These are phyloP conservation scores for Tokudaia muenninki DNA, from an alignment of 2,797 vertebrate genomes.

Conservation along the genomic window DNA sequence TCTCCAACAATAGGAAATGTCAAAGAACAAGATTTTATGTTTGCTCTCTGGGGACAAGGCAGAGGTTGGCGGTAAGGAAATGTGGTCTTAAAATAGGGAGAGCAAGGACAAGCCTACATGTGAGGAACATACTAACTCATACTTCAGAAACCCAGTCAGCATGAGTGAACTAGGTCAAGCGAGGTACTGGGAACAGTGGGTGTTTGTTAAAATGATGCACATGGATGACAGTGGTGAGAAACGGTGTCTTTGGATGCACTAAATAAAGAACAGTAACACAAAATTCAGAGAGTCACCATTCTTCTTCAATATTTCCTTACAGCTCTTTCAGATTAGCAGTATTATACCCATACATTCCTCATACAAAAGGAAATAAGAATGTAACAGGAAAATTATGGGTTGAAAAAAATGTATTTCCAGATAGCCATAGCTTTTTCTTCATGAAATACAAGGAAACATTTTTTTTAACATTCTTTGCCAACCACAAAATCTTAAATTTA, in stretches of 20 bases:
- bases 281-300: background rate
- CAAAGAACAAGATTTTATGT: background rate
- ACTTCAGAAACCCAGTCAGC: background rate
- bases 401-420: background rate
- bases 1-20: background rate
- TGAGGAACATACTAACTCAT: background rate
- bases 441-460: constrained; percentile 63
- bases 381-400: constrained; percentile 47
- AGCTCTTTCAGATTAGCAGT: constrained; percentile 30
- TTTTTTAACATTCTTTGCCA: constrained; percentile 69
- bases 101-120: background rate
- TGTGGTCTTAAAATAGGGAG: constrained; percentile 3
- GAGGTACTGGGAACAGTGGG: background rate
- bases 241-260: background rate
- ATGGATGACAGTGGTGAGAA: background rate
- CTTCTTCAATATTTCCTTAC: constrained; percentile 32
- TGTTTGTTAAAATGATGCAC: background rate
- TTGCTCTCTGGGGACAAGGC: background rate
- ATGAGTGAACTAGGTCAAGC: constrained; percentile 2
- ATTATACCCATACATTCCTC: background rate
- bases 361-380: constrained; percentile 61
- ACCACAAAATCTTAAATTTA: constrained; percentile 47
- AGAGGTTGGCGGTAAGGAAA: too few relatives aligned
- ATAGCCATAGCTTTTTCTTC: constrained; percentile 69
- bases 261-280: constrained; percentile 24